These are phyloP conservation scores for Heliconius hortense DNA, from an alignment of 2,888 invertebrate genomes.

Conservation along the genomic window DNA sequence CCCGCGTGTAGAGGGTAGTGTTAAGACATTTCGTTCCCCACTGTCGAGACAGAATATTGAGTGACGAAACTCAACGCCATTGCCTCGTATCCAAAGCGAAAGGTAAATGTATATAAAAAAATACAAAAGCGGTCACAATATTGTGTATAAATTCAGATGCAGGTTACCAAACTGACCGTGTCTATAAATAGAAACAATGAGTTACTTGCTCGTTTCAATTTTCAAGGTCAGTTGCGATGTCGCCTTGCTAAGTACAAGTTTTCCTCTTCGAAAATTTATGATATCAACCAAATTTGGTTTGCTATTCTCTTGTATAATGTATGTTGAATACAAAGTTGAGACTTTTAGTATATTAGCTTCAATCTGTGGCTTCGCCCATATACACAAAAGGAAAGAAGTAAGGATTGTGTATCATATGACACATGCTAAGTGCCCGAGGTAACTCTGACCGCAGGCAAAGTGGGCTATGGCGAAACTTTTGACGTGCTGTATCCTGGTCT, in stretches of 20 bases:
- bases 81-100: too few species aligned
- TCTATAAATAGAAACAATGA: constrained; percentile 36
- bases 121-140: not conserved
- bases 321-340: not conserved
- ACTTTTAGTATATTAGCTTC: not conserved
- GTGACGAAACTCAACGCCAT: too few species aligned
- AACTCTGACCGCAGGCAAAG: too few species aligned
- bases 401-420: too few species aligned
- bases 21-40: too few species aligned
- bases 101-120: not conserved
- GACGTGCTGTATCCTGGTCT: too few species aligned
- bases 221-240: constrained; percentile 24
- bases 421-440: too few species aligned
- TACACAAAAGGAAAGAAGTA: too few species aligned
- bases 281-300: constrained; percentile 1
- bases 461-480: too few species aligned
- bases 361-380: not conserved
- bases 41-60: too few species aligned
- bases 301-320: not conserved
- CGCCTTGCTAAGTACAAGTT: constrained; percentile 5
- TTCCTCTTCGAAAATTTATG: constrained; percentile 21
- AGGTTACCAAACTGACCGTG: constrained; percentile 27
- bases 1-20: too few species aligned
- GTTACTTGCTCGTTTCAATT: constrained; percentile 30
- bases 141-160: not conserved